Evolutionary conservation across 2,113 vertebrate species (phyloP).

Genomic region (Phycodurus eques): DNA sequence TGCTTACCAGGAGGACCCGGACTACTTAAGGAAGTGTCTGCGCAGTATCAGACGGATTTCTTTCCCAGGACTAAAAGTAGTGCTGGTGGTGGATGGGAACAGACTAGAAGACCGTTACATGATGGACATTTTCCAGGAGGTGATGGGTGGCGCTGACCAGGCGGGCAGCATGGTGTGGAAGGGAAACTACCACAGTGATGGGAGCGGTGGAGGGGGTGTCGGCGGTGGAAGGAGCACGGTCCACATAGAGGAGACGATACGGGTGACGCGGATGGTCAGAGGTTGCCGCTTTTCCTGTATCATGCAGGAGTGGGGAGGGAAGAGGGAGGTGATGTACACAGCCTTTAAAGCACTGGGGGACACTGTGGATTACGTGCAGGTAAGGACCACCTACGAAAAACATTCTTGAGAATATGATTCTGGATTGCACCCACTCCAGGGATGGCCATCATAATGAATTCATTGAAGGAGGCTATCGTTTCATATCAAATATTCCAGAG

Average conservation of each 20-base stretch:
- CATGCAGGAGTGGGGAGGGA: slow-evolving; percentile 98
- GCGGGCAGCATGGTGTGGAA: slow-evolving; percentile 86
- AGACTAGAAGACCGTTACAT: slow-evolving; percentile 90
- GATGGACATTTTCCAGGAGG: slow-evolving; percentile 96
- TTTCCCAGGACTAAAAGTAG: slow-evolving; percentile 89
- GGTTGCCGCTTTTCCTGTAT: slow-evolving; percentile 84
- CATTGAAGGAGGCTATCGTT: not conserved
- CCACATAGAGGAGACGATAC: slow-evolving; percentile 71
- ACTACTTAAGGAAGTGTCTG: slow-evolving; percentile 94
- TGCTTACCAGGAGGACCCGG: slow-evolving; percentile 93
- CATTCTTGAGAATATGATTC: not conserved
- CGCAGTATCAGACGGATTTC: slow-evolving; percentile 85
- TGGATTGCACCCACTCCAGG: not conserved
- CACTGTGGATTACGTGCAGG: slow-evolving; percentile 95
- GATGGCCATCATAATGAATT: not conserved
- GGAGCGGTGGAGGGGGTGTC: slow-evolving; percentile 54
- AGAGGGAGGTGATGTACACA: slow-evolving; percentile 98
- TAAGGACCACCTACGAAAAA: slow-evolving; percentile 44
- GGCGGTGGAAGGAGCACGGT: slow-evolving; percentile 40
- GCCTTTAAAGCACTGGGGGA: slow-evolving; percentile 93
- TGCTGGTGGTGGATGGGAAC: slow-evolving; percentile 96
- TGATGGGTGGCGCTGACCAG: slow-evolving; percentile 82
- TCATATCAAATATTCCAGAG: too few relatives aligned
- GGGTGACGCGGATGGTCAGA: slow-evolving; percentile 77
- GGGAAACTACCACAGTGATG: slow-evolving; percentile 92